Evolutionary conservation across 2,888 invertebrate species (phyloP).

Genomic region (Archips xylosteana): DNA sequence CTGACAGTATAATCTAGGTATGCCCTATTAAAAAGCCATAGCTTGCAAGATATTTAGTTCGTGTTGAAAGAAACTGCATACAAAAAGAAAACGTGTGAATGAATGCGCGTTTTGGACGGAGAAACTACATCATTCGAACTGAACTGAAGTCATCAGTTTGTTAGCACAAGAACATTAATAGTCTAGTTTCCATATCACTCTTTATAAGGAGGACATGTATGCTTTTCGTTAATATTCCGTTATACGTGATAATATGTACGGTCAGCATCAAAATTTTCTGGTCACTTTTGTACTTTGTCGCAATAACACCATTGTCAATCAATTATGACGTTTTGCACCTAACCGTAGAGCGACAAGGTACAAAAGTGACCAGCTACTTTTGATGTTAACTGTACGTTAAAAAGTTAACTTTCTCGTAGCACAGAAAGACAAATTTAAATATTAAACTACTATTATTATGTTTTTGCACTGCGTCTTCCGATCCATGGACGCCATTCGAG

Average conservation of each 20-base stretch:
- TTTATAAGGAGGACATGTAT: conserved; percentile 25
- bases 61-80: conserved; percentile 11
- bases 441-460: no score
- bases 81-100: conserved; percentile 27
- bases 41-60: neutral
- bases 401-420: neutral
- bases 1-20: neutral
- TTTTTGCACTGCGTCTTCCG: no score
- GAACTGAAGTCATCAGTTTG: conserved; percentile 42
- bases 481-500: no score
- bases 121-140: conserved; percentile 33
- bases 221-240: neutral
- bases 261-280: no score
- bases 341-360: no score
- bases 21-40: neutral
- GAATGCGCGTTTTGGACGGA: conserved; percentile 22
- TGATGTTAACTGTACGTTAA: no score
- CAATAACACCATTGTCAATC: no score
- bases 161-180: conserved; percentile 46
- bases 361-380: no score
- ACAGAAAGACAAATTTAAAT: neutral
- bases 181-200: conserved; percentile 40
- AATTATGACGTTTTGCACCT: no score
- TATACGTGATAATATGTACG: neutral
- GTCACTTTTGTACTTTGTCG: no score